These are phyloP conservation scores for Centropus bengalensis DNA, from an alignment of 2,113 vertebrate species.

Conservation along the genomic window DNA sequence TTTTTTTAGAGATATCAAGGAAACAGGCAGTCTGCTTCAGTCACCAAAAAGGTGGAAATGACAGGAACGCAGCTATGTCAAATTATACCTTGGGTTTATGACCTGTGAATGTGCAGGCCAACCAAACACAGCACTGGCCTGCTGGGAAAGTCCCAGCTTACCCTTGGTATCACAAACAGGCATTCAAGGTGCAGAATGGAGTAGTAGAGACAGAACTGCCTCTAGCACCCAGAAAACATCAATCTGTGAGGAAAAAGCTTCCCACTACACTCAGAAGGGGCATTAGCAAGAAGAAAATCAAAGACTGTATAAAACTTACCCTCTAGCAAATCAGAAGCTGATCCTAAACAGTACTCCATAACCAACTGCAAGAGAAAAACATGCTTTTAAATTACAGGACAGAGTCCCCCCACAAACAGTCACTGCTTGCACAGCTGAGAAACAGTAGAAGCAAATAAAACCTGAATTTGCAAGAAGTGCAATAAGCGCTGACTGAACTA, in stretches of 20 bases:
- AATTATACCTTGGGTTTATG: not conserved
- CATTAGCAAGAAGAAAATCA: not conserved
- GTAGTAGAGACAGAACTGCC: not conserved
- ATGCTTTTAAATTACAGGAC: not conserved
- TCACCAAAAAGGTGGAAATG: not conserved
- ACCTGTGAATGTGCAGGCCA: not conserved
- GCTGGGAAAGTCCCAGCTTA: not conserved
- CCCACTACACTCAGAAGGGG: not conserved
- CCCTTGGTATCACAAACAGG: not conserved
- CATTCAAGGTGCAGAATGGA: not conserved
- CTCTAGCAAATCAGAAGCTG: slow-evolving; percentile 96
- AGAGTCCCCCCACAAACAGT: not conserved
- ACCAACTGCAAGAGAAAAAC: slow-evolving; percentile 86
- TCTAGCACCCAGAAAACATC: not conserved
- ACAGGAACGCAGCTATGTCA: not conserved
- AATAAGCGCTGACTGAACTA: not conserved
- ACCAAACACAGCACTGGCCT: not conserved
- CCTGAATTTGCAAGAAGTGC: not conserved
- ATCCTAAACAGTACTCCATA: slow-evolving; percentile 99
- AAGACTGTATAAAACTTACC: slow-evolving; percentile 79
- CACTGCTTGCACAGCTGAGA: not conserved
- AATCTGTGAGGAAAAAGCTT: not conserved
- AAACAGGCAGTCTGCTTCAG: slow-evolving; percentile 19
- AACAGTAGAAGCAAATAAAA: not conserved
- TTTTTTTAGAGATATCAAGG: not conserved